Conservation (phyloP, 1,140 invertebrate genomes). For the Sarcophaga bullata region DNA sequence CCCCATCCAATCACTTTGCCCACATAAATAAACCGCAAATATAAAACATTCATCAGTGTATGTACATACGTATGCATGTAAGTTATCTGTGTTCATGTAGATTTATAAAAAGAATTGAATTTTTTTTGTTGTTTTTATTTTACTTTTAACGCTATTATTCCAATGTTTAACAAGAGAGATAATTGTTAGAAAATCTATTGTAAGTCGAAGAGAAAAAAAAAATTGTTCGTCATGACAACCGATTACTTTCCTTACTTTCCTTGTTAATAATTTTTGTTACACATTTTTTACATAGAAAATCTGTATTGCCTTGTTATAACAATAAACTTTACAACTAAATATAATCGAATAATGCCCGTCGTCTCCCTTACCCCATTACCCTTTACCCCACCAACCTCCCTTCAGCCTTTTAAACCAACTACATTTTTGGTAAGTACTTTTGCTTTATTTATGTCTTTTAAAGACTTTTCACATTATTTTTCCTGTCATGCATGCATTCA, state of each 20-base stretch:
- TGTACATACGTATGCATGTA: too few relatives aligned
- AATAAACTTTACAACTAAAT: slow-evolving; percentile 1
- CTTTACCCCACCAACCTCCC: background rate
- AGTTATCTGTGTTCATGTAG: too few relatives aligned
- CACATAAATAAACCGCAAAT: background rate
- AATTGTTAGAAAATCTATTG: slow-evolving; percentile 31
- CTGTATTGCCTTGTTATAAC: background rate
- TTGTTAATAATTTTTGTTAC: too few relatives aligned
- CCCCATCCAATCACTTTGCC: background rate
- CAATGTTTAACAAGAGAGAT: slow-evolving; percentile 8
- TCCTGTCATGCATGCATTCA: background rate
- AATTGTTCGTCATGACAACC: too few relatives aligned
- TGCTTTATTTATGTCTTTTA: background rate
- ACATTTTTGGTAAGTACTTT: too few relatives aligned
- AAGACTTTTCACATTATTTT: background rate
- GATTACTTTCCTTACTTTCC: too few relatives aligned
- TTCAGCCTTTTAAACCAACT: too few relatives aligned
- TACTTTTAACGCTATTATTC: slow-evolving; percentile 2
- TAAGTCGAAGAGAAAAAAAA: background rate
- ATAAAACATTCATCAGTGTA: background rate
- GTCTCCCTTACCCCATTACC: too few relatives aligned
- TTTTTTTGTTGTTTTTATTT: background rate
- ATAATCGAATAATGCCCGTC: too few relatives aligned
- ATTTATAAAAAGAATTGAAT: too few relatives aligned
- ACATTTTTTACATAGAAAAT: slow-evolving; percentile 2